Evolutionary conservation across 2,888 invertebrate genomes (phyloP), one percentile per base, ranked within the genome.

Genomic region (Perdita meconis): DNA sequence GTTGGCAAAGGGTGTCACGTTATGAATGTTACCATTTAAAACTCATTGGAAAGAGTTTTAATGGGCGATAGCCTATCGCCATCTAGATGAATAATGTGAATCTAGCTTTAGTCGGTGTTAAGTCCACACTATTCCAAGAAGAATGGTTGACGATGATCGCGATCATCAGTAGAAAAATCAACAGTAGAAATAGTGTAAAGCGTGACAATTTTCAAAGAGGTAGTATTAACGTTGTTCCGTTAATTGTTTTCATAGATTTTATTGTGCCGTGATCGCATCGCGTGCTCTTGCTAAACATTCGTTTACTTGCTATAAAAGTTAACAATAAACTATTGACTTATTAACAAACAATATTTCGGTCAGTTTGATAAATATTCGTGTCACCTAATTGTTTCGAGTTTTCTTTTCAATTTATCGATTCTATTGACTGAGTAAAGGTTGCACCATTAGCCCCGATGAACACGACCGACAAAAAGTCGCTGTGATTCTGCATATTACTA

Each of bases 191-290:
- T 88, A 89, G 88, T n/a, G n/a, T 88, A 88, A 84, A 86, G 86
- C 85, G 86, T 87, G 79, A 89, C 71, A 85, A 86, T 85, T 90
- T 47, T 88, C 83, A 86, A 79, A 85, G 87, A 81, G 87, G 82
- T 91, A 89, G 88, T 88, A 89, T 81, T 89, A 90, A 83, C 87
- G 92, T 92, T 92, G 89, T 91, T 92, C 86, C 82, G 91, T 91
- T 91, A 73, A 91, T 92, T 90, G 91, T 92, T 91, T 92, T 90
- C 72, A 90, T 91, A 92, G 90, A 92, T 89, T 92, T 92, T 92
- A 92, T 92, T 90, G 77, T 77, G 85, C 86, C 86, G 89, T 88
- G 83, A 87, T 88, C 89, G 89, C 82, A 88, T 89, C 87, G 87
- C 87, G 84, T 67, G 78, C 38, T 69, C 74, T 63, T 70, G 65